Conservation (phyloP, 2,797 vertebrate species). For the Acropternis orthonyx region DNA sequence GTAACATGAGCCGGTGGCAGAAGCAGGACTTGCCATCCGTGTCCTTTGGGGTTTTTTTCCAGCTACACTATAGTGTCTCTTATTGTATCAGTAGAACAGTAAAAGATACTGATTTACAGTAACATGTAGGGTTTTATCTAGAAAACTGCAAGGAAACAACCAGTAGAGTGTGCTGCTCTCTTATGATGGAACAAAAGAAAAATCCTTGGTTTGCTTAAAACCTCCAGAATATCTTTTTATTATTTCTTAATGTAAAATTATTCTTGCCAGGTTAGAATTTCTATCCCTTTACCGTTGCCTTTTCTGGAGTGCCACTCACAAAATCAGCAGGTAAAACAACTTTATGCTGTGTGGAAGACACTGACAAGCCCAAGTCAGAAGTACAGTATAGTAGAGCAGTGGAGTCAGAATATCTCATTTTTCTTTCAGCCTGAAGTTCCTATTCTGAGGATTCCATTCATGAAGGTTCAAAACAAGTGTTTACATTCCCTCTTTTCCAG, state of each 20-base stretch:
- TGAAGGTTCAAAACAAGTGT: constrained; percentile 63
- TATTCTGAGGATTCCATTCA: constrained; percentile 74
- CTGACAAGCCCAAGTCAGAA: background rate
- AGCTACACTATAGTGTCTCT: background rate
- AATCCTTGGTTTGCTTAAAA: background rate
- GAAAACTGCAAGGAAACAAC: constrained; percentile 38
- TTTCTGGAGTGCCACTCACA: background rate
- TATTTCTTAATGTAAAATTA: background rate
- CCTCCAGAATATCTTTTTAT: background rate
- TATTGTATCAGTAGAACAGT: background rate
- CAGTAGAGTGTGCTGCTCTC: constrained; percentile 75
- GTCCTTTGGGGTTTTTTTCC: background rate
- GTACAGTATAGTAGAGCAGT: constrained; percentile 4
- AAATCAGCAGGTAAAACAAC: background rate
- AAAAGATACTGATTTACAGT: background rate
- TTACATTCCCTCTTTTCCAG: constrained; percentile 71
- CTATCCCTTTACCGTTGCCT: background rate
- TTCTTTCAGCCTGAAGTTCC: constrained; percentile 62
- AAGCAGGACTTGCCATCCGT: background rate
- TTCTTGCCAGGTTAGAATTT: background rate
- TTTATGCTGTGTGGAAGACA: background rate
- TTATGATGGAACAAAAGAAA: constrained; percentile 14
- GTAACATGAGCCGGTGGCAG: background rate
- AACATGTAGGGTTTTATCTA: background rate
- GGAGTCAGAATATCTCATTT: constrained; percentile 63